A percentile compares a stretch with the other conserved stretches of the same genome.
phyloP scores from a whole-genome alignment of 2,113 vertebrate genomes.

The Crotophaga sulcirostris region DNA sequence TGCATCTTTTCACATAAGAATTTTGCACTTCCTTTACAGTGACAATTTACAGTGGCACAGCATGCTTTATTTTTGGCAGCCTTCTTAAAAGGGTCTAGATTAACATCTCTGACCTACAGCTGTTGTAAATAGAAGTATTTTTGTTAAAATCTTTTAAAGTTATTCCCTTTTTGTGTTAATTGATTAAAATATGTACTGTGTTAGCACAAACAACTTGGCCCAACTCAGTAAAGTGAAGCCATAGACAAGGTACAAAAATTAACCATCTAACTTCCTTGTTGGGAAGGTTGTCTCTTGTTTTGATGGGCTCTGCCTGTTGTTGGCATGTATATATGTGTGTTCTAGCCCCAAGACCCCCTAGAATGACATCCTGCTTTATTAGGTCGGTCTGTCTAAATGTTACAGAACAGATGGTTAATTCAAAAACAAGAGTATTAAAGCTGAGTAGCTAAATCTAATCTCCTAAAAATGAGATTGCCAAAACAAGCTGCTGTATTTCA shows the following conservation, averaged over 20 bases:
- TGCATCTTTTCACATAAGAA: neutral
- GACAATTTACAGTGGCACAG: neutral
- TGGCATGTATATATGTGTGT: neutral
- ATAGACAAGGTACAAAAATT: neutral
- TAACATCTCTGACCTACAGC: conserved; percentile 23
- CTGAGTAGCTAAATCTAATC: conserved; percentile 51
- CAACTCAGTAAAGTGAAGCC: neutral
- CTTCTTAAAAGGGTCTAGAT: neutral
- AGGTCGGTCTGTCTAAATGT: neutral
- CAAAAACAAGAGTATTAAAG: conserved; percentile 50
- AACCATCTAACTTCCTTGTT: neutral
- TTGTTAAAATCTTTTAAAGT: neutral
- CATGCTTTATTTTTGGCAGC: neutral
- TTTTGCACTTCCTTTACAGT: neutral
- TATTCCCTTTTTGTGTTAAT: neutral
- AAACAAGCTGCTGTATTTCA: conserved; percentile 31
- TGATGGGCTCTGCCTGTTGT: neutral
- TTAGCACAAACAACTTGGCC: no score
- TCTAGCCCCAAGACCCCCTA: neutral
- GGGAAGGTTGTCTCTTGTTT: neutral
- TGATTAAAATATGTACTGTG: neutral
- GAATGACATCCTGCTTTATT: neutral
- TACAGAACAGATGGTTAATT: conserved; percentile 67
- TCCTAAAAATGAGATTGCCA: conserved; percentile 26
- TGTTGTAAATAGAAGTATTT: neutral